A percentile compares a stretch with the other conserved stretches of the same genome.
phyloP scores from a whole-genome alignment of 53 echinoderm and acorn worm genomes.

The Luidia sarsii region DNA sequence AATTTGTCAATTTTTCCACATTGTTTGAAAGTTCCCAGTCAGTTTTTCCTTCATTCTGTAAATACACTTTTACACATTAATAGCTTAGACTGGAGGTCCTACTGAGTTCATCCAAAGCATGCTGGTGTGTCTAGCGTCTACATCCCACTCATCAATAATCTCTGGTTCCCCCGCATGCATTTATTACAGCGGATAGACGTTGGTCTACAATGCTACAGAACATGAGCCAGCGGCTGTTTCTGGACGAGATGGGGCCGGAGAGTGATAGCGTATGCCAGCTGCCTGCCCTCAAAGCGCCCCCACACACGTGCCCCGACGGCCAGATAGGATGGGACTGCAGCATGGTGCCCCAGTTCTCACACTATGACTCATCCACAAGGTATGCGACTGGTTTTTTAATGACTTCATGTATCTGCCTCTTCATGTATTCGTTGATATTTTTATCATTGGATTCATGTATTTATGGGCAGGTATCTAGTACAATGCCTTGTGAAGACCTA shows the following conservation, averaged over 20 bases:
- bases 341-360: conserved; percentile 74
- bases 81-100: too few relatives aligned
- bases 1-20: too few relatives aligned
- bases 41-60: too few relatives aligned
- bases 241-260: conserved; percentile 57
- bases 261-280: conserved; percentile 86
- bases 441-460: background rate
- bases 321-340: conserved; percentile 81
- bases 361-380: conserved; percentile 69
- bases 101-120: too few relatives aligned
- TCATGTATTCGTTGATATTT: background rate
- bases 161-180: too few relatives aligned
- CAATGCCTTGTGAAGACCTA: too few relatives aligned
- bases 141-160: too few relatives aligned
- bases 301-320: conserved; percentile 46
- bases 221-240: conserved; percentile 63
- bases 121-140: too few relatives aligned
- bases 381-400: background rate
- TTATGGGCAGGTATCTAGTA: too few relatives aligned
- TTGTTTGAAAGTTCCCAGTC: too few relatives aligned
- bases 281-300: conserved; percentile 63
- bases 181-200: conserved; percentile 6
- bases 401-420: background rate
- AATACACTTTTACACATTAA: too few relatives aligned
- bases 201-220: conserved; percentile 49